Conservation (phyloP, 2,113 vertebrate species). For the Beaufortia kweichowensis region DNA sequence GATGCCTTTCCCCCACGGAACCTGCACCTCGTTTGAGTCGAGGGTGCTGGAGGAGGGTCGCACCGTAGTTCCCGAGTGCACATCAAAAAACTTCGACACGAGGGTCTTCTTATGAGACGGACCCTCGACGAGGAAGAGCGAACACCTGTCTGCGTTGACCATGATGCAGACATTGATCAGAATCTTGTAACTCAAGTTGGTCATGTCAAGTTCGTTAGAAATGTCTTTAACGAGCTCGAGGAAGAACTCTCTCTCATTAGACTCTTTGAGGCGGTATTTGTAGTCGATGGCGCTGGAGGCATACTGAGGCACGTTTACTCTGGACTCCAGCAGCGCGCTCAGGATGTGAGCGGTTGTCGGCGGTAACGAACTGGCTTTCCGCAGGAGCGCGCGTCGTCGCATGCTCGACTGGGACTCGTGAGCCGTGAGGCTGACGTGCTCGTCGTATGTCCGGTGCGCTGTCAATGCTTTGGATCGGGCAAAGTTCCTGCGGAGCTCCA, state of each 20-base stretch:
- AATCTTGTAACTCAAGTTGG: slow-evolving; percentile 77
- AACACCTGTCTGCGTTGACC: slow-evolving; percentile 77
- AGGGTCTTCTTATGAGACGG: slow-evolving; percentile 76
- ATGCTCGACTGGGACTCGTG: slow-evolving; percentile 73
- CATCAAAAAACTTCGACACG: slow-evolving; percentile 79
- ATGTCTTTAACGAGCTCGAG: slow-evolving; percentile 79
- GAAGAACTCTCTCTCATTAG: slow-evolving; percentile 78
- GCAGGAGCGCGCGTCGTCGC: slow-evolving; percentile 76
- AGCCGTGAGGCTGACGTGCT: slow-evolving; percentile 69
- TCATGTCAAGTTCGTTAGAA: slow-evolving; percentile 77
- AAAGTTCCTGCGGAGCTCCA: slow-evolving; percentile 77
- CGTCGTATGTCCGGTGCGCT: slow-evolving; percentile 75
- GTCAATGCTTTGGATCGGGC: slow-evolving; percentile 76
- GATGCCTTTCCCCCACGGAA: slow-evolving; percentile 79
- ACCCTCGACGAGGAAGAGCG: slow-evolving; percentile 78
- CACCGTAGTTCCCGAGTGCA: slow-evolving; percentile 77
- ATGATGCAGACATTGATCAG: slow-evolving; percentile 78
- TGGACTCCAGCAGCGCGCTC: slow-evolving; percentile 77
- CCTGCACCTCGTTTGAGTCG: slow-evolving; percentile 76
- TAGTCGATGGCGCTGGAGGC: slow-evolving; percentile 77
- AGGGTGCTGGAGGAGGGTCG: slow-evolving; percentile 72
- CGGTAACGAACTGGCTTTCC: slow-evolving; percentile 79
- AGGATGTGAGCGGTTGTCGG: slow-evolving; percentile 78
- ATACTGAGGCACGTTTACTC: slow-evolving; percentile 76
- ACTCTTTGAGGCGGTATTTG: slow-evolving; percentile 75